phyloP scores from a whole-genome alignment of 92 coral and sea anemone species.

The Nematostella vectensis region DNA sequence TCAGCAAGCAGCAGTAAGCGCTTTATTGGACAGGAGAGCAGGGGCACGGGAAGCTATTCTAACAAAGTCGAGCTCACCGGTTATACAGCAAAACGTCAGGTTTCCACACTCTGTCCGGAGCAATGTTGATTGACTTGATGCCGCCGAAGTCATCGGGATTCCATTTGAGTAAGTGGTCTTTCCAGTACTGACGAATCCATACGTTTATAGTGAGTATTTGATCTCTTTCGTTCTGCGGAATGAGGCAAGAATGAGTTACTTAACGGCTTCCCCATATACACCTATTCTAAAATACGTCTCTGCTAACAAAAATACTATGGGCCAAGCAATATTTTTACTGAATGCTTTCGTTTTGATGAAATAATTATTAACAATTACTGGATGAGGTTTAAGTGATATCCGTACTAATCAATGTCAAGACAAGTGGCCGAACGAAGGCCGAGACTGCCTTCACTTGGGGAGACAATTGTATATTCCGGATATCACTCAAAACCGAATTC shows the following conservation, averaged over 20 bases:
- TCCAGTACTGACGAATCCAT: conserved; percentile 37
- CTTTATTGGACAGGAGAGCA: too few relatives aligned
- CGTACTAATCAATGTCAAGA: too few relatives aligned
- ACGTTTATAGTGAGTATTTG: conserved; percentile 34
- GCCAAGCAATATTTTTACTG: too few relatives aligned
- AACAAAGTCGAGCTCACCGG: neutral
- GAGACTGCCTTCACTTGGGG: too few relatives aligned
- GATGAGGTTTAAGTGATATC: neutral
- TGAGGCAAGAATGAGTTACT: neutral
- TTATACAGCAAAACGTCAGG: conserved; percentile 11
- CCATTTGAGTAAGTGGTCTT: conserved; percentile 9
- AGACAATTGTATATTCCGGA: too few relatives aligned
- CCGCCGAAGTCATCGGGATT: conserved; percentile 13
- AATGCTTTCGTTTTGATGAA: neutral
- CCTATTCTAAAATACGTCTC: too few relatives aligned
- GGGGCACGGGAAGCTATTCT: neutral
- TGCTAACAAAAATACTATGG: too few relatives aligned
- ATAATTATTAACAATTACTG: neutral
- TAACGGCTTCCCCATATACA: neutral
- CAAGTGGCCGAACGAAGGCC: too few relatives aligned
- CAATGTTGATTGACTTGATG: neutral
- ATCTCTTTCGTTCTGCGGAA: conserved; percentile 26
- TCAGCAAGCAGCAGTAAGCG: too few relatives aligned
- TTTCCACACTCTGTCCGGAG: conserved; percentile 4
- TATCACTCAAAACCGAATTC: too few relatives aligned